Evolutionary conservation across 2,888 invertebrate genomes (phyloP).

Genomic region (Laspeyria flexula): DNA sequence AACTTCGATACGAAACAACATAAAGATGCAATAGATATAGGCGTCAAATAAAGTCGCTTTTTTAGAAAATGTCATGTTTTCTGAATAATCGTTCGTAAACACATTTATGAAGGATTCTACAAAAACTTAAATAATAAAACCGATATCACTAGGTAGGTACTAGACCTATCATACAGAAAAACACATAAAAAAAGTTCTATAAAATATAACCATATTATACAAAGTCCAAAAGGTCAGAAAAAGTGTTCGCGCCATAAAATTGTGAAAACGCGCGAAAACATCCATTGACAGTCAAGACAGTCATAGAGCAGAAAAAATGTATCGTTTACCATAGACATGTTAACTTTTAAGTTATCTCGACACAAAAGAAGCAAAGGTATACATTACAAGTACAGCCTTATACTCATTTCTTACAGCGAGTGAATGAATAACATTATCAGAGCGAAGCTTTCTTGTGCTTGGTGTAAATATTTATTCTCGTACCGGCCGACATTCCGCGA

Average conservation of each 20-base stretch:
- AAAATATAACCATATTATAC: neutral
- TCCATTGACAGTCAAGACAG: slow-evolving; percentile 1
- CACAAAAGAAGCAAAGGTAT: slow-evolving; percentile 34
- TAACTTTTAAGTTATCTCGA: slow-evolving; percentile 38
- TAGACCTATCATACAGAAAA: too few relatives aligned
- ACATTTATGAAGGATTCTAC: too few relatives aligned
- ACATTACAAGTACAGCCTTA: slow-evolving; percentile 45
- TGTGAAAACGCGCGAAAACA: neutral
- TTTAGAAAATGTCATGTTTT: neutral
- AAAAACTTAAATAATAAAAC: too few relatives aligned
- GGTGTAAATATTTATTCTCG: slow-evolving; percentile 46
- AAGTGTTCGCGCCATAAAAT: neutral
- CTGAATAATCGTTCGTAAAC: too few relatives aligned
- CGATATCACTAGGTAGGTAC: too few relatives aligned
- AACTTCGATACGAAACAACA: slow-evolving; percentile 31
- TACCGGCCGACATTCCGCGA: slow-evolving; percentile 35
- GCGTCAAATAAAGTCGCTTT: slow-evolving; percentile 19
- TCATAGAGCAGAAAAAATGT: neutral
- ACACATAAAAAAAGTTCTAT: neutral
- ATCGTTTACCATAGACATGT: slow-evolving; percentile 19
- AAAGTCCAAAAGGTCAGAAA: neutral
- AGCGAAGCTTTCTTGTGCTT: slow-evolving; percentile 42
- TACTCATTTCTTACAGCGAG: slow-evolving; percentile 44
- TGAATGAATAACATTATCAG: slow-evolving; percentile 49
- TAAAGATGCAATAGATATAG: slow-evolving; percentile 35